Conservation (phyloP, 2,888 invertebrate genomes). For the Acanthosoma haemorrhoidale region DNA sequence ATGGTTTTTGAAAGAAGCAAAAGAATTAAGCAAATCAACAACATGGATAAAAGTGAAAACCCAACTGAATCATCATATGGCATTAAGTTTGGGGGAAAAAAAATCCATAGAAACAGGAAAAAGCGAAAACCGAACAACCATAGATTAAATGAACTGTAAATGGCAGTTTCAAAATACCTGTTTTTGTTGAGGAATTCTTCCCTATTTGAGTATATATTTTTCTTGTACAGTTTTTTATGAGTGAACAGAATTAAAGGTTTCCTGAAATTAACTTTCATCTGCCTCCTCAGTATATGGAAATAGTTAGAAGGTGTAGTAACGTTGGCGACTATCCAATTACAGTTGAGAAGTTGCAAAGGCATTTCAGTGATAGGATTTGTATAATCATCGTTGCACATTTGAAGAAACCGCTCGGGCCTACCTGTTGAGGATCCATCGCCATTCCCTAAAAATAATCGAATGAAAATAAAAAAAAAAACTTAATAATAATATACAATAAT, state of each 20-base stretch:
- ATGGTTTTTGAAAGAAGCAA: too few species aligned
- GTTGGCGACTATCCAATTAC: conserved; percentile 50
- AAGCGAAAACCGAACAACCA: not conserved
- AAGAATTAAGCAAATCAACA: too few species aligned
- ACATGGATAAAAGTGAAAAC: too few species aligned
- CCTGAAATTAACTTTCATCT: conserved; percentile 69
- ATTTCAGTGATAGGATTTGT: conserved; percentile 49
- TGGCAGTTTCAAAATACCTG: too few species aligned
- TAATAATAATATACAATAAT: not conserved
- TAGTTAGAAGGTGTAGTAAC: conserved; percentile 71
- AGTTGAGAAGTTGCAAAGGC: conserved; percentile 55
- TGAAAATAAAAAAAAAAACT: not conserved
- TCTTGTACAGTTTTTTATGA: conserved; percentile 71
- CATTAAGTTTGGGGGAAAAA: not conserved
- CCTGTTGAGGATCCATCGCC: conserved; percentile 57
- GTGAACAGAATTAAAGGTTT: conserved; percentile 73
- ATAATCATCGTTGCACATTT: conserved; percentile 61
- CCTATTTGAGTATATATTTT: conserved; percentile 65
- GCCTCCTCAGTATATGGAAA: conserved; percentile 70
- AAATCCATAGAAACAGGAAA: not conserved
- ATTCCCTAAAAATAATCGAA: conserved; percentile 47
- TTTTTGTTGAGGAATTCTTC: conserved; percentile 59
- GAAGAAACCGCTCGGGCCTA: conserved; percentile 64
- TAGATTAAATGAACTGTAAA: too few species aligned
- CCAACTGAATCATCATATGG: too few species aligned